phyloP scores from a whole-genome alignment of 2,113 vertebrate genomes.

The Amphiprion ocellaris region DNA sequence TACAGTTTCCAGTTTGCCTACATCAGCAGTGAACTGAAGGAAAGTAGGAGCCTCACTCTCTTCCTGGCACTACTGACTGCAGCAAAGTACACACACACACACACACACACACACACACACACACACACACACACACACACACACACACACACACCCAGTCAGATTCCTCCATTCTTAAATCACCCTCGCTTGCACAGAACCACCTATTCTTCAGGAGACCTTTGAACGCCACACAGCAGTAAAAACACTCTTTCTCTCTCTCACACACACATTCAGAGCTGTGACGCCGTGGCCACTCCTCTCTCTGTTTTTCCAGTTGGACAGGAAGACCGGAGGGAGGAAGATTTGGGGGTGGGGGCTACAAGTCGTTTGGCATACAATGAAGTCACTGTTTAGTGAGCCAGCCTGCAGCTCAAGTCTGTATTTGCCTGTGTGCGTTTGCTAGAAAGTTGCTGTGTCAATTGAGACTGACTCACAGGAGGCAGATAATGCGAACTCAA shows the following conservation, averaged over 20 bases:
- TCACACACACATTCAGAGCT: constrained; percentile 33
- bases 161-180: constrained; percentile 54
- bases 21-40: constrained; percentile 25
- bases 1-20: neutral
- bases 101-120: neutral
- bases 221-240: constrained; percentile 57
- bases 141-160: neutral
- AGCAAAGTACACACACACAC: constrained; percentile 22
- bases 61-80: constrained; percentile 19
- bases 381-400: constrained; percentile 80
- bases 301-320: constrained; percentile 69
- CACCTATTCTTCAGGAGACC: constrained; percentile 49
- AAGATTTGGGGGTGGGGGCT: constrained; percentile 42
- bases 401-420: constrained; percentile 43
- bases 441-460: constrained; percentile 35
- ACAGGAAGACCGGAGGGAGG: constrained; percentile 64
- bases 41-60: constrained; percentile 11
- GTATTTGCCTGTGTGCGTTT: constrained; percentile 15
- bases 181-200: constrained; percentile 42
- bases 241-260: constrained; percentile 48
- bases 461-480: constrained; percentile 38
- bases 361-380: constrained; percentile 85
- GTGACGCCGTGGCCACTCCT: constrained; percentile 42
- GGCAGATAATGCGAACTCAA: constrained; percentile 66
- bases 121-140: no score